Conservation (phyloP, 2,797 vertebrate species). For the Argyrosomus regius region DNA sequence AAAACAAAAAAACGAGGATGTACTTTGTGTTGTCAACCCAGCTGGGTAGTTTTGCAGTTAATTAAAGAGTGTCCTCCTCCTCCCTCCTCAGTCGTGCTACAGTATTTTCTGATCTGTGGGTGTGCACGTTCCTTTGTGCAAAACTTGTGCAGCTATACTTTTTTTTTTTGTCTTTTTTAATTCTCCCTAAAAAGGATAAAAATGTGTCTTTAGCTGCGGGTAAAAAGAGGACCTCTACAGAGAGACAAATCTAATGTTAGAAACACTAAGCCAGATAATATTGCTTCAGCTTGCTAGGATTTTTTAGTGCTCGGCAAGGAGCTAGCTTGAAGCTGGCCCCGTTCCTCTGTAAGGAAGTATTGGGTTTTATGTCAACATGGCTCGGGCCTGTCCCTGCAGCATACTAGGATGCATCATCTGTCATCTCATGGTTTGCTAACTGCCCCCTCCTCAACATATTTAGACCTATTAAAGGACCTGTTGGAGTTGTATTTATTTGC, state of each 20-base stretch:
- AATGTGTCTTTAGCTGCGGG: conserved; percentile 59
- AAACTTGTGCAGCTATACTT: conserved; percentile 31
- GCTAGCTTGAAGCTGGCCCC: conserved; percentile 77
- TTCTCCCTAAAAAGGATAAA: conserved; percentile 69
- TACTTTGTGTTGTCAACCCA: conserved; percentile 54
- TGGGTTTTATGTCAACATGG: conserved; percentile 88
- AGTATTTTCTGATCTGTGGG: conserved; percentile 38
- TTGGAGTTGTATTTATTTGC: conserved; percentile 63
- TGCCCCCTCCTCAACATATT: conserved; percentile 50
- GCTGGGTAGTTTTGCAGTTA: conserved; percentile 57
- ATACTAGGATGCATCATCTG: conserved; percentile 84
- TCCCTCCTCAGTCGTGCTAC: conserved; percentile 12
- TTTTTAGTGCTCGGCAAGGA: conserved; percentile 74
- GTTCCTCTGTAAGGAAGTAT: conserved; percentile 87
- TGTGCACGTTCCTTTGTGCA: conserved; percentile 26
- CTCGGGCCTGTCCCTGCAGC: conserved; percentile 81
- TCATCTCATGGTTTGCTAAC: conserved; percentile 80
- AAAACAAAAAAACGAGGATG: conserved; percentile 25
- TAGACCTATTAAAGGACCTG: conserved; percentile 63
- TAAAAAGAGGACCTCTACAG: conserved; percentile 68
- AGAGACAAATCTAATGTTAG: conserved; percentile 79
- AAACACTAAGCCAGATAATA: conserved; percentile 78
- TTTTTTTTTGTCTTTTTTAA: conserved; percentile 23
- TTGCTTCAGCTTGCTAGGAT: conserved; percentile 79
- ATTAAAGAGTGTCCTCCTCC: conserved; percentile 58